These are phyloP conservation scores for Drosophila willistoni DNA, from an alignment of 1,140 invertebrate species.

Conservation along the genomic window DNA sequence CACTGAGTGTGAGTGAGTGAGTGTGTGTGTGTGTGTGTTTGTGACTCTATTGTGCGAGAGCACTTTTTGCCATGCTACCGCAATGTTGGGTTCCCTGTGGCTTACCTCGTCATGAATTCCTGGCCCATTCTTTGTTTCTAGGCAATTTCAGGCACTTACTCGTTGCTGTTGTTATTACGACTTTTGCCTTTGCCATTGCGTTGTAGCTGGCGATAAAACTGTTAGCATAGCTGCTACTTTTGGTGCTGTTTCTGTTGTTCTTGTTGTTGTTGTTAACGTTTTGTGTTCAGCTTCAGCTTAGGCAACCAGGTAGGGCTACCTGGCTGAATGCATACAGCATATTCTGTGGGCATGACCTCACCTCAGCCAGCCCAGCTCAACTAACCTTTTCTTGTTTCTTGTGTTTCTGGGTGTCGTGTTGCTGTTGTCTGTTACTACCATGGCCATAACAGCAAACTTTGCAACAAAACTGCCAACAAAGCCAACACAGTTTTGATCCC, in stretches of 20 bases:
- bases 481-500: conserved; percentile 22
- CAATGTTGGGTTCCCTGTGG: conserved; percentile 58
- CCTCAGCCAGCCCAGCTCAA: conserved; percentile 38
- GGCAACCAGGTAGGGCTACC: not conserved
- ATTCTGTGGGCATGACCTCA: conserved; percentile 15
- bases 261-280: conserved; percentile 37
- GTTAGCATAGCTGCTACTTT: conserved; percentile 46
- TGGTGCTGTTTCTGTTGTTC: not conserved
- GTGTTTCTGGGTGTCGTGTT: conserved; percentile 45
- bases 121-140: conserved; percentile 58
- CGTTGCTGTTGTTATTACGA: conserved; percentile 56
- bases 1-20: conserved; percentile 4
- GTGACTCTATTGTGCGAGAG: conserved; percentile 27
- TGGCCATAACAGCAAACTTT: conserved; percentile 54
- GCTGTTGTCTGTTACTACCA: conserved; percentile 35
- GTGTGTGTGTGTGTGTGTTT: conserved; percentile 10
- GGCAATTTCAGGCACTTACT: conserved; percentile 63
- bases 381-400: not conserved
- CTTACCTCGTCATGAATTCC: conserved; percentile 29
- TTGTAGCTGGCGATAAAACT: conserved; percentile 65
- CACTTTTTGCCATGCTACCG: conserved; percentile 49
- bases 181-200: conserved; percentile 39
- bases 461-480: conserved; percentile 56
- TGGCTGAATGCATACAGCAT: not conserved
- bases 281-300: conserved; percentile 42